Evolutionary conservation across 2,113 vertebrate species (phyloP), one percentile per base, ranked within the genome.

Genomic region (Panurus biarmicus): DNA sequence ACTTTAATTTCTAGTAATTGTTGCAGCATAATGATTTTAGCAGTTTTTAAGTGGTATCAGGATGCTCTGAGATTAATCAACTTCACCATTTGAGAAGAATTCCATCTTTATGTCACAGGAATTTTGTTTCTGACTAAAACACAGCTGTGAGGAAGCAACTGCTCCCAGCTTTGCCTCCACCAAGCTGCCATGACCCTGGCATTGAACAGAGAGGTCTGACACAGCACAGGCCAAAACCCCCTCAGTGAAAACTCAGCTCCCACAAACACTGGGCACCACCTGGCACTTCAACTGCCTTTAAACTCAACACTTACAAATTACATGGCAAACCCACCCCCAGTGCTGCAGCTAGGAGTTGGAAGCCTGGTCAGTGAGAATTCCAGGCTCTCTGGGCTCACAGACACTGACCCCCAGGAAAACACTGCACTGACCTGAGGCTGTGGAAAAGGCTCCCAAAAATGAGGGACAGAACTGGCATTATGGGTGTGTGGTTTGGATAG

Each of bases 291-390:
- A 5, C 18, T 8, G 17, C 2, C 79, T 47, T 58, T 14, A n/a
- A 74, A 83, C 10, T 12, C 14, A 61, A 19, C 31, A 33, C 18
- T 17, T 15, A 1, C 17, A 65, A 76, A 71, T 2, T 1, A 14
- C 25, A 5, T 1, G 4, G 25, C 13, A 58, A 53, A 61, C 5
- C 17, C 11, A 4, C 11, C n/a, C 45, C 11, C 29, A 48, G 50
- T 3, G 40, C 64, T 18, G 19, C 22, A 50, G 11, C 20, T 10
- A 3, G 0, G 12, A 50, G 7, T 1, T 36, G 62, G 4, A n/a
- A n/a, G n/a, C n/a, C n/a, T n/a, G n/a, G n/a, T n/a, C n/a, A n/a
- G n/a, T n/a, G n/a, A n/a, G n/a, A n/a, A n/a, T n/a, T n/a, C n/a
- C n/a, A n/a, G n/a, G n/a, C n/a, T n/a, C n/a, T n/a, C n/a, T n/a